These are phyloP conservation scores for Anoplophora glabripennis DNA, from an alignment of 1,140 invertebrate species.

Conservation along the genomic window DNA sequence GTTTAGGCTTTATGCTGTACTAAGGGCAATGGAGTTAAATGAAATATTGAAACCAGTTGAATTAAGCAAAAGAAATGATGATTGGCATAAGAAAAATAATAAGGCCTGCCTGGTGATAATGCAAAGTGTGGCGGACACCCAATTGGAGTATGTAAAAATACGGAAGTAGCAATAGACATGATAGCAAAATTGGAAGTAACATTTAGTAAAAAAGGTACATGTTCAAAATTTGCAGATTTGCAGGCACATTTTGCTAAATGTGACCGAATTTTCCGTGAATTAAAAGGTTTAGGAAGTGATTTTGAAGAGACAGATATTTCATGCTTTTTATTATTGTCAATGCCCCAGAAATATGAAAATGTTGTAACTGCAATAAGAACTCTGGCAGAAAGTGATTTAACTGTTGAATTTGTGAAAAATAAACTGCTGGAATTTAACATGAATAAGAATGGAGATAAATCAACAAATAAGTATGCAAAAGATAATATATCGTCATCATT, in stretches of 20 bases:
- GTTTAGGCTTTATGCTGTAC: conserved; percentile 8
- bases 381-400: conserved; percentile 17
- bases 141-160: conserved; percentile 19
- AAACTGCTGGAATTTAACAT: conserved; percentile 13
- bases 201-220: conserved; percentile 16
- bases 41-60: no score
- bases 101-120: conserved; percentile 6
- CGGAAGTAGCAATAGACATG: conserved; percentile 14
- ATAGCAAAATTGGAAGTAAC: conserved; percentile 8
- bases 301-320: conserved; percentile 19
- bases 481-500: conserved; percentile 1
- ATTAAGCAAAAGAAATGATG: no score
- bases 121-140: conserved; percentile 10
- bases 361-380: conserved; percentile 21
- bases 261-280: conserved; percentile 22
- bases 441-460: background rate
- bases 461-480: background rate
- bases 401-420: conserved; percentile 16
- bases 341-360: conserved; percentile 21
- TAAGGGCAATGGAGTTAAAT: no score
- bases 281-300: conserved; percentile 12
- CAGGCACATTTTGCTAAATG: conserved; percentile 19
- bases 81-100: background rate
- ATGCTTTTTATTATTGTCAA: conserved; percentile 22
- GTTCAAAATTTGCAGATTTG: conserved; percentile 3